Evolutionary conservation across 2,888 invertebrate species (phyloP).

Genomic region (Atherix ibis): DNA sequence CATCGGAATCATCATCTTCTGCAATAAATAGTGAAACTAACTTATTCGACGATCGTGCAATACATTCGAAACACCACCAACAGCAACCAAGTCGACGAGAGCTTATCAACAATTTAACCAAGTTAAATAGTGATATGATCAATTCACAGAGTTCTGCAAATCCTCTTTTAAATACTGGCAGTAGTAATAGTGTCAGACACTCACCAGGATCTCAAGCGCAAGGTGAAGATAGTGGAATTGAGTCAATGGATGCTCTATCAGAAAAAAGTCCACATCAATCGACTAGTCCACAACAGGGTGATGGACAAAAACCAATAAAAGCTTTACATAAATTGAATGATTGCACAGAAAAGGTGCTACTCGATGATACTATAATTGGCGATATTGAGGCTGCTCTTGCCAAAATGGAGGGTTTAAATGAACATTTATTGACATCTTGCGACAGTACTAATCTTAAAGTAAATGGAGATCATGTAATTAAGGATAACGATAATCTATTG

Average conservation of each 20-base stretch:
- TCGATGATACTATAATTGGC: constrained; percentile 39
- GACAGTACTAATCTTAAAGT: constrained; percentile 18
- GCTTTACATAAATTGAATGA: background rate
- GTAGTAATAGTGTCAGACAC: constrained; percentile 18
- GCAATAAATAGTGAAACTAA: too few species aligned
- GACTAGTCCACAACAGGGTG: constrained; percentile 45
- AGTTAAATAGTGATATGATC: too few species aligned
- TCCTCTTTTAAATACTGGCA: too few species aligned
- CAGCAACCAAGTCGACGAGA: too few species aligned
- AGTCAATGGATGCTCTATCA: constrained; percentile 85
- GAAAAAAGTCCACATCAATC: constrained; percentile 84
- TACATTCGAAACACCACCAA: too few species aligned
- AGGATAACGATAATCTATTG: constrained; percentile 11
- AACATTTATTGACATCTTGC: constrained; percentile 16
- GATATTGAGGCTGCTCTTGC: constrained; percentile 56
- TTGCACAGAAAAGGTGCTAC: constrained; percentile 8
- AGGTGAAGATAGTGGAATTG: constrained; percentile 82
- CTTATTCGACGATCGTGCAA: too few species aligned
- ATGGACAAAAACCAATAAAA: constrained; percentile 1
- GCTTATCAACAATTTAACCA: too few species aligned
- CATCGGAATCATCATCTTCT: too few species aligned
- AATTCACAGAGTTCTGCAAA: too few species aligned
- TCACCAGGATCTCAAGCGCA: constrained; percentile 41
- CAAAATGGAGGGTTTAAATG: constrained; percentile 43
- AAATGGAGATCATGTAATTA: constrained; percentile 27